Evolutionary conservation across 2,888 invertebrate genomes (phyloP), one percentile per base, ranked within the genome.

Genomic region (Scrobipalpa costella): DNA sequence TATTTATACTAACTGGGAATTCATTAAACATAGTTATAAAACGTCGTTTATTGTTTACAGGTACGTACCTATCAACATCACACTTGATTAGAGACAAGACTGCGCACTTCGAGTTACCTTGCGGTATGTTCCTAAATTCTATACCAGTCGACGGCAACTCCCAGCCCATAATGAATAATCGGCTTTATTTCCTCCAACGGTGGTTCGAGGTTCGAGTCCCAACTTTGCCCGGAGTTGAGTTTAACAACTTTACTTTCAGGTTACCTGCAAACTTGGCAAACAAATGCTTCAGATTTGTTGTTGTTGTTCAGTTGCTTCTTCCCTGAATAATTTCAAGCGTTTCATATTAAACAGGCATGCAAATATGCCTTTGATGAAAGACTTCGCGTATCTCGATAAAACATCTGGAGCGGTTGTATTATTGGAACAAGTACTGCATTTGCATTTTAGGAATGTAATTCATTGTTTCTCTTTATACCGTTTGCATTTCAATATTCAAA

Each of bases 201-300:
- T 15, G 59, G 55, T 15, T 55, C 55, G n/a, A 55, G 47, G 27
- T 27, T 19, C 33, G 27, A 52, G 44, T 27, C 27, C 21, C 19
- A 55, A 62, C 27, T 55, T 55, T 38, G 11, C 34, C 49, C n/a
- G 8, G 61, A 55, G 36, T 62, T n/a, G 55, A 34, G 47, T 57
- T 62, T 47, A 33, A 62, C 52, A 64, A 64, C 62, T 64, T 59
- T 61, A 64, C 58, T 64, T 64, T 40, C 58, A 63, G 63, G 49
- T 58, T 49, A 57, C 58, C 57, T 49, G 52, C 58, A 64, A 64
- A 64, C 55, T 64, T 64, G 44, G 7, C 36, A 36, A 64, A 44
- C 47, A 47, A 61, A 64, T 61, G 60, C 61, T 57, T 36, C 49
- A 61, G 61, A 64, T 64, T 61, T 64, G 64, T 64, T 64, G 64